These are phyloP conservation scores for Dallia pectoralis DNA, from an alignment of 2,797 vertebrate species.

Conservation along the genomic window DNA sequence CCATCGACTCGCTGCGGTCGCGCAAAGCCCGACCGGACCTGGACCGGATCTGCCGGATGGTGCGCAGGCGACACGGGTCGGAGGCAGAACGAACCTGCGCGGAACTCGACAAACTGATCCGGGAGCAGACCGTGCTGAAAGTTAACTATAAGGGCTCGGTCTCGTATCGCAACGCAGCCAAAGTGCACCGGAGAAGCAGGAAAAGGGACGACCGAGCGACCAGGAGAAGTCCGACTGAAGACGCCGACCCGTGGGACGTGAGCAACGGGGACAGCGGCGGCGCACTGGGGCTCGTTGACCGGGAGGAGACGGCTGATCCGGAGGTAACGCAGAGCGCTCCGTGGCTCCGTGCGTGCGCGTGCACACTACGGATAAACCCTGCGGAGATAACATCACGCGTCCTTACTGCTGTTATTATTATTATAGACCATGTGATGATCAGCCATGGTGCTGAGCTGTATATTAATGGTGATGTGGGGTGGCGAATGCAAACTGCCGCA, in stretches of 20 bases:
- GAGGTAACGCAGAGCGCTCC: slow-evolving; percentile 62
- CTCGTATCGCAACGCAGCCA: slow-evolving; percentile 89
- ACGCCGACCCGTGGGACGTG: slow-evolving; percentile 71
- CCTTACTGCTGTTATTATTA: neutral
- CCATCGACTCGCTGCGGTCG: slow-evolving; percentile 89
- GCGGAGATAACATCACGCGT: neutral
- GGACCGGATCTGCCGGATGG: slow-evolving; percentile 90
- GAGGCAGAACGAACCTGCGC: slow-evolving; percentile 85
- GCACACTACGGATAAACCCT: slow-evolving; percentile 4
- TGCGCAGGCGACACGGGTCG: slow-evolving; percentile 87
- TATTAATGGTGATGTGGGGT: slow-evolving; percentile 54
- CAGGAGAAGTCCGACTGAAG: slow-evolving; percentile 62
- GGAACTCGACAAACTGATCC: slow-evolving; percentile 88
- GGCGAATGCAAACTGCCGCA: slow-evolving; percentile 75
- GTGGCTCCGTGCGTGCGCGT: slow-evolving; percentile 20
- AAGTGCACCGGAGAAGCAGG: slow-evolving; percentile 84
- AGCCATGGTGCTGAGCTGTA: too few species aligned
- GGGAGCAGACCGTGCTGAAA: slow-evolving; percentile 85
- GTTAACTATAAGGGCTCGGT: slow-evolving; percentile 93
- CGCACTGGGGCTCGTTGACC: slow-evolving; percentile 72
- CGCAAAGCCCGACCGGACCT: slow-evolving; percentile 89
- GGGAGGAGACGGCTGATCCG: slow-evolving; percentile 72
- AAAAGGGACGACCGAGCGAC: slow-evolving; percentile 69
- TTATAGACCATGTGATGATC: neutral
- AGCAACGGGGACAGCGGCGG: slow-evolving; percentile 79